Conservation (phyloP, 2,888 invertebrate species). For the Venusia cambrica region DNA sequence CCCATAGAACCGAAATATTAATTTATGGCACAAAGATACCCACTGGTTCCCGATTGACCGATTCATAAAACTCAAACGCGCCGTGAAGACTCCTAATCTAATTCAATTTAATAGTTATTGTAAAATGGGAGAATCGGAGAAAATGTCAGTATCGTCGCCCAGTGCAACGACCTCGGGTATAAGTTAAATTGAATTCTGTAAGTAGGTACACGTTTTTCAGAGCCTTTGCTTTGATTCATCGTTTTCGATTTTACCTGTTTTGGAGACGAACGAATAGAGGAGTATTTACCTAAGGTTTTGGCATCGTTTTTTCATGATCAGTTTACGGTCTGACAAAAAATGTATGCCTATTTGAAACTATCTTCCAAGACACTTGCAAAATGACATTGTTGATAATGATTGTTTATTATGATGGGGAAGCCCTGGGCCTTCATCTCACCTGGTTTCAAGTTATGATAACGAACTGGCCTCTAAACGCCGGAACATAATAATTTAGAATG, state of each 20-base stretch:
- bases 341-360: too few species aligned
- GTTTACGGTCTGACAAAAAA: too few species aligned
- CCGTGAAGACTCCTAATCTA: conserved; percentile 73
- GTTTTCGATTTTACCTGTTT: conserved; percentile 43
- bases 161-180: conserved; percentile 58
- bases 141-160: conserved; percentile 67
- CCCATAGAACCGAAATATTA: conserved; percentile 69
- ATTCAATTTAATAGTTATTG: conserved; percentile 73
- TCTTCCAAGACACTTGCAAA: too few species aligned
- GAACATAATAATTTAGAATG: too few species aligned
- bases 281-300: too few species aligned
- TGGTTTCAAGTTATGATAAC: too few species aligned
- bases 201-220: conserved; percentile 50
- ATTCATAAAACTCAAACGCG: conserved; percentile 66
- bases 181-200: conserved; percentile 71
- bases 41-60: conserved; percentile 71
- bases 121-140: conserved; percentile 64
- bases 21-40: conserved; percentile 60
- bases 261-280: too few species aligned
- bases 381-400: too few species aligned
- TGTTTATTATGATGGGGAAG: too few species aligned
- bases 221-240: conserved; percentile 42
- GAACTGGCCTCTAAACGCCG: too few species aligned
- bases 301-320: too few species aligned
- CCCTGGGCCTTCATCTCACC: too few species aligned